Base-by-base conservation (phyloP, 2,797 vertebrate species). In the Chanos chanos region DNA sequence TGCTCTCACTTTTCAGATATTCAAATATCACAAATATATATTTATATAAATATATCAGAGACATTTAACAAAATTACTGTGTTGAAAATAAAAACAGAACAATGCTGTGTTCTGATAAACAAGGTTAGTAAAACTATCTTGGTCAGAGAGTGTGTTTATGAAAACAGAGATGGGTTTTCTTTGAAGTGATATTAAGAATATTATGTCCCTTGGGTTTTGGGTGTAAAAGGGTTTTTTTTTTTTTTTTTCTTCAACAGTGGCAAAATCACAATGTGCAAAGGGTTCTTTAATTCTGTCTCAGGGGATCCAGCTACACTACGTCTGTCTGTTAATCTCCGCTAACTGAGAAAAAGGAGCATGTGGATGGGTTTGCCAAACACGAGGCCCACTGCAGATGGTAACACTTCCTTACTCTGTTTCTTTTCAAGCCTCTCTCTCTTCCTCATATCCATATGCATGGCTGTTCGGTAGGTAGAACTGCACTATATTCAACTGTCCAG, bases 301-400 rank as follows among this genome's bases (percentile, higher is more conserved):
- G 27, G 57, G 8, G 44, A 52, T 64, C 1, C 25, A 1, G 27
- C 47, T 58, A 49, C 54, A 65, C 63, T 61, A 56, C 72, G 71
- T 55, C 68, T 75, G 76, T 83, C 78, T 77, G 80, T 76, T 86
- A 84, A 84, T 86, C 81, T 75, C 66, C 49, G 39, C 65, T 70
- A 64, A 49, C 71, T 79, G 82, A 71, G 72, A 80, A 78, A 64
- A 54, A 55, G 27, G 61, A 71, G 57, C 71, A 66, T 72, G 62
- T 22, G 68, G 70, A 80, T 34, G 53, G 10, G 9, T 25, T 53
- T 81, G 86, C 85, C 86, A 86, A 75, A 60, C 78, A 53, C 49
- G 44, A 67, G 75, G 68, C 70, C 34, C 66, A 72, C 74, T 71
- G 74, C 84, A 84, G 81, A 85, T 81, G 82, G 79, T 71, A 70